Base-by-base conservation (phyloP, 2,888 invertebrate genomes). In the Eulithis prunata region DNA sequence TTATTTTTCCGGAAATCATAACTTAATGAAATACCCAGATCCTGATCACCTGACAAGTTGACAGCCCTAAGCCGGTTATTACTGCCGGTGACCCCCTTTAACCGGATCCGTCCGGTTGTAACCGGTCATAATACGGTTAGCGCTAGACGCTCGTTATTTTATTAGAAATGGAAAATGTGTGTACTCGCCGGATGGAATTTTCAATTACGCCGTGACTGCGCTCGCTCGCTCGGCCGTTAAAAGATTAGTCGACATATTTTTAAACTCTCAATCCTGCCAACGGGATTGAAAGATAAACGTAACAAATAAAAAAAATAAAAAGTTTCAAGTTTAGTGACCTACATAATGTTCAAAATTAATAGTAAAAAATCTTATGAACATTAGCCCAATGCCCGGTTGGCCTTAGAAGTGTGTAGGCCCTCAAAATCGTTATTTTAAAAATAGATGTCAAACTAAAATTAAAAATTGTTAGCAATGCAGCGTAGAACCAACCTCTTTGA, bases 31-130 rank as follows among this genome's bases (percentile, higher is more conserved):
- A 32, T 53, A 45, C 38, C 38, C 36, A 13, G 41, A 43, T 49
- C 51, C 43, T 46, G 38, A 55, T 52, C 47, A 57, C 51, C 52
- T 67, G 59, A 12, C 56, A 63, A 4, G 47, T 3, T 21, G 49
- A 49, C 49, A 49, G 21, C 67, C 63, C 63, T 67, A 32, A 71
- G 68, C 76, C 81, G 81, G 84, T 81, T 83, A 85, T 82, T 83
- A 84, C 82, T 79, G 78, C 81, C 79, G 78, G 78, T 77, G 79
- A 79, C 78, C 79, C 77, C 81, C 75, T 79, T 81, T 84, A 86
- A 83, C 84, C 84, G 81, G 79, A 68, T 74, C 77, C 78, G 81
- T 81, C 83, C 84, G 80, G 83, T 82, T 84, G 82, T 84, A 82
- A 77, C 73, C 74, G 72, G 73, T 78, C 76, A 82, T 81, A 82